These are phyloP conservation scores for Tetropium fuscum DNA, from an alignment of 2,888 invertebrate species.

Conservation along the genomic window DNA sequence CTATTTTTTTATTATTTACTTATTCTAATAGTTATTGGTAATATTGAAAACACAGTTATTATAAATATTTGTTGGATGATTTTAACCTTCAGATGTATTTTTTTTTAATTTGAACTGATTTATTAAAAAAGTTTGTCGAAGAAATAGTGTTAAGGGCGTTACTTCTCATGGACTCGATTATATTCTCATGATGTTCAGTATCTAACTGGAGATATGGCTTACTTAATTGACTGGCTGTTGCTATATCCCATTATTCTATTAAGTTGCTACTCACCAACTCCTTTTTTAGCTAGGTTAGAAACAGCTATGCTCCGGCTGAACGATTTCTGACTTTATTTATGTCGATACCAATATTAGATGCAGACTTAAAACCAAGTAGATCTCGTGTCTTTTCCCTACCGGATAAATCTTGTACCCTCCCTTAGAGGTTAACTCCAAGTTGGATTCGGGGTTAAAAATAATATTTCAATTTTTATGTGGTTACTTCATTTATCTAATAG, in stretches of 20 bases:
- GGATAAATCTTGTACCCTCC: slow-evolving; percentile 14
- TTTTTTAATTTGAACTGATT: slow-evolving; percentile 5
- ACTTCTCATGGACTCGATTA: slow-evolving; percentile 9
- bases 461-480: slow-evolving; percentile 6
- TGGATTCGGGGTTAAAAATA: slow-evolving; percentile 7
- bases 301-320: slow-evolving; percentile 11
- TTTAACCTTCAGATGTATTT: neutral
- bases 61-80: slow-evolving; percentile 2
- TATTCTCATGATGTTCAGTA: slow-evolving; percentile 7
- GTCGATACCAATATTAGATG: slow-evolving; percentile 15
- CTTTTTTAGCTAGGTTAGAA: slow-evolving; percentile 4
- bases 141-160: slow-evolving; percentile 1
- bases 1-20: too few relatives aligned
- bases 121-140: slow-evolving; percentile 8
- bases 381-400: slow-evolving; percentile 7
- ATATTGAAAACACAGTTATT: slow-evolving; percentile 3
- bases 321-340: slow-evolving; percentile 12
- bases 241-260: neutral
- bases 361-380: slow-evolving; percentile 6
- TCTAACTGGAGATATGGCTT: slow-evolving; percentile 13
- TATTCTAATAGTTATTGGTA: slow-evolving; percentile 5
- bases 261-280: slow-evolving; percentile 11
- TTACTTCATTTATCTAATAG: neutral
- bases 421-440: neutral
- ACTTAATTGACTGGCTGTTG: slow-evolving; percentile 7